Percentiles rank a stretch among this genome's conserved stretches.
These are phyloP conservation scores for Mythimna albipuncta DNA, from an alignment of 2,888 invertebrate genomes.

Conservation along the genomic window DNA sequence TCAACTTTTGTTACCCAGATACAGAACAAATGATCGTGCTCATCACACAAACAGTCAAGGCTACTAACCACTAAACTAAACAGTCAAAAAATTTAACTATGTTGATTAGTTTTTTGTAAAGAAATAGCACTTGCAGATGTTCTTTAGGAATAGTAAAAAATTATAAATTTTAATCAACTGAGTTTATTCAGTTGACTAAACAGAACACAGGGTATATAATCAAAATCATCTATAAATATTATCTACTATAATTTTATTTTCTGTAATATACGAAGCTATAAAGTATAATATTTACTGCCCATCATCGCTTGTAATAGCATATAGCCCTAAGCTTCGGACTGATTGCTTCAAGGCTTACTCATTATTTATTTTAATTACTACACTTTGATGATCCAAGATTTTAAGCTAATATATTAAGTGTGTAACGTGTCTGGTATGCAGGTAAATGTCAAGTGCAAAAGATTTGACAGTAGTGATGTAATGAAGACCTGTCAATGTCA, in stretches of 20 bases:
- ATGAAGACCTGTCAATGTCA: constrained; percentile 16
- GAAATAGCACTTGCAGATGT: too few species aligned
- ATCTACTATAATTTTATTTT: constrained; percentile 6
- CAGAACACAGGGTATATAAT: background rate
- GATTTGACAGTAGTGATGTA: constrained; percentile 4
- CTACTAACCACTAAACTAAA: too few species aligned
- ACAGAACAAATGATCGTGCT: too few species aligned
- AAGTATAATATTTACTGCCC: constrained; percentile 46
- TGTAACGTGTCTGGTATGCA: background rate
- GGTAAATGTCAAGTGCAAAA: constrained; percentile 29
- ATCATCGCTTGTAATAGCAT: constrained; percentile 35
- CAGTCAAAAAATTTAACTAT: too few species aligned
- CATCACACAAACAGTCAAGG: too few species aligned
- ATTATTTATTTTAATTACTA: constrained; percentile 74
- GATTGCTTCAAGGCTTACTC: constrained; percentile 46
- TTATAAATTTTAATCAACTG: too few species aligned
- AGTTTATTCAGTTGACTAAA: background rate
- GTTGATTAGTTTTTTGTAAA: too few species aligned
- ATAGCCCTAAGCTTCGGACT: constrained; percentile 33
- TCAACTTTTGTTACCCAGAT: too few species aligned
- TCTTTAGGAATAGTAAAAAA: too few species aligned
- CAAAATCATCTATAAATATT: constrained; percentile 5
- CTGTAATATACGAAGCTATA: constrained; percentile 20
- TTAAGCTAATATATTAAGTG: constrained; percentile 57
- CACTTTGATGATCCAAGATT: constrained; percentile 63